Evolutionary conservation across 2,888 invertebrate species (phyloP).

Genomic region (Aporophyla lueneburgensis): DNA sequence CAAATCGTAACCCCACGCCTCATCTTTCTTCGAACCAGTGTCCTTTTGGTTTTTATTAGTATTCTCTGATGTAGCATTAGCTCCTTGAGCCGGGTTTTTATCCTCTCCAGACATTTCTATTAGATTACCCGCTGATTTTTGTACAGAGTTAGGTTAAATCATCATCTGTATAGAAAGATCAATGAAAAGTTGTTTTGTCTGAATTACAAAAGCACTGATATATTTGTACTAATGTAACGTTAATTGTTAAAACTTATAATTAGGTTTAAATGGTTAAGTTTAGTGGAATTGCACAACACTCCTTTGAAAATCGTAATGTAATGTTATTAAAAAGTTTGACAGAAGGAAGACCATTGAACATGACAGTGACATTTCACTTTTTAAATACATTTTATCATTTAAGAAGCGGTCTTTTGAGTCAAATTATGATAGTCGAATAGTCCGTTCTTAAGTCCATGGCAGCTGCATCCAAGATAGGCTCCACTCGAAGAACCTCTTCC

Average conservation of each 20-base stretch:
- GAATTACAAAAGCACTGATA: not conserved
- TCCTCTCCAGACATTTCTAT: constrained; percentile 71
- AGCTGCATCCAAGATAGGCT: too few species aligned
- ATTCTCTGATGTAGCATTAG: constrained; percentile 52
- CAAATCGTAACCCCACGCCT: constrained; percentile 94
- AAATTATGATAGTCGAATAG: too few species aligned
- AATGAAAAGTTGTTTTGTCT: constrained; percentile 35
- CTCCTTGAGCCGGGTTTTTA: constrained; percentile 51
- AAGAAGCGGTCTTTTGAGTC: not conserved
- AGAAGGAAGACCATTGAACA: not conserved
- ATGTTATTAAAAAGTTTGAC: constrained; percentile 40
- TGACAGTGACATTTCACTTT: constrained; percentile 13
- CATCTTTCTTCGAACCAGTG: constrained; percentile 70
- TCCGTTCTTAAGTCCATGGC: too few species aligned
- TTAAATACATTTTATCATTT: not conserved
- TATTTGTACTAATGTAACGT: not conserved
- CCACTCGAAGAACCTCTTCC: too few species aligned
- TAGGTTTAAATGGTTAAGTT: not conserved
- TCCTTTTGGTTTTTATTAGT: constrained; percentile 51
- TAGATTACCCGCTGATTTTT: constrained; percentile 13
- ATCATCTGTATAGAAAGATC: constrained; percentile 12
- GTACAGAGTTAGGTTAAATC: constrained; percentile 50
- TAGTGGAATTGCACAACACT: constrained; percentile 41
- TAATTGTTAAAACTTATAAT: not conserved
- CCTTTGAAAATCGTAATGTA: constrained; percentile 17